Percentiles rank a stretch among this genome's conserved stretches.
phyloP scores from a whole-genome alignment of 2,797 vertebrate species.

The Trachops cirrhosus region DNA sequence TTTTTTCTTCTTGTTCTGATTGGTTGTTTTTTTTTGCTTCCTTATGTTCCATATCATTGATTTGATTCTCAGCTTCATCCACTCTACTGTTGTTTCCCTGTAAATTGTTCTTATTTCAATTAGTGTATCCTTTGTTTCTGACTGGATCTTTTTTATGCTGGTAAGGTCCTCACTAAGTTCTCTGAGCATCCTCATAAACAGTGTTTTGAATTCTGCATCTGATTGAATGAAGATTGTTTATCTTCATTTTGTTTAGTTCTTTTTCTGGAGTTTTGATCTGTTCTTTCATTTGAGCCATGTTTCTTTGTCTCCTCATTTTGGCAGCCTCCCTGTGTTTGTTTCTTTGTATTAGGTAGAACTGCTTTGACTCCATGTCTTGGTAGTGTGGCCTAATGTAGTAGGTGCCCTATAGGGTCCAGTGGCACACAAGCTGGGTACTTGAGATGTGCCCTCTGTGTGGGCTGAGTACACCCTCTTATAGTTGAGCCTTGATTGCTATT shows the following conservation, averaged over 20 bases:
- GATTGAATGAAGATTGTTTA: neutral
- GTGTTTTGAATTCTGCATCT: neutral
- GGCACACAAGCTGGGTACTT: too few species aligned
- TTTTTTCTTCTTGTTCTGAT: neutral
- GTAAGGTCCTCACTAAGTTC: neutral
- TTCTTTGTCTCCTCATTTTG: too few species aligned
- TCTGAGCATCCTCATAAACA: neutral
- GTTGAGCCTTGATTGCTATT: too few species aligned
- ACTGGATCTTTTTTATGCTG: neutral
- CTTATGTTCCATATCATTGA: neutral
- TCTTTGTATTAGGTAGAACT: too few species aligned
- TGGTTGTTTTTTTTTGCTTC: neutral
- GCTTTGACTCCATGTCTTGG: too few species aligned
- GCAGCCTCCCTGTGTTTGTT: too few species aligned
- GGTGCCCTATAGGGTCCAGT: too few species aligned
- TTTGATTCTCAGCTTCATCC: neutral
- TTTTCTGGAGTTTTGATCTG: neutral
- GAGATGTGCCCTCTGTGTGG: too few species aligned
- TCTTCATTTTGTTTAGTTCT: neutral
- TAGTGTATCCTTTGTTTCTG: neutral
- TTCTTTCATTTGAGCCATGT: too few species aligned
- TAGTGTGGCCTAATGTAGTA: too few species aligned
- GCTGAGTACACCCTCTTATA: too few species aligned
- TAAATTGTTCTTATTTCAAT: neutral
- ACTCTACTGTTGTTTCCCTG: neutral